Evolutionary conservation across 1,140 invertebrate species (phyloP), one percentile per base, ranked within the genome.

Genomic region (Agrilus planipennis): DNA sequence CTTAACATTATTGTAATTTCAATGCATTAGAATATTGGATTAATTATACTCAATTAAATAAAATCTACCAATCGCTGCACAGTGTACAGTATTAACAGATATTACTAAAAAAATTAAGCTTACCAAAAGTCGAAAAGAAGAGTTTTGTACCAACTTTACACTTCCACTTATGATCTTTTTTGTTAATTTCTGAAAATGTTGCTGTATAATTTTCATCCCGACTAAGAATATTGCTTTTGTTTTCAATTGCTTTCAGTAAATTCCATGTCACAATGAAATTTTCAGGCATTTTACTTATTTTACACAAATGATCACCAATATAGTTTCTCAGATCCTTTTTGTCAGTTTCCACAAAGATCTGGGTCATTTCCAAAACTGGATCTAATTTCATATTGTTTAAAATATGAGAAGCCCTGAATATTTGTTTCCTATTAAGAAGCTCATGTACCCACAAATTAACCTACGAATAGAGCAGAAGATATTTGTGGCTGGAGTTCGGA

Each of bases 351-450:
- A 64, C 47, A 40, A 73, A 76, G 20, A 73, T 55, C 4, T 60
- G 53, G 48, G 67, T 67, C 29, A 79, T 63, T 58, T 76, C 70
- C 29, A 65, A 57, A 25, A 65, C 49, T 25, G 75, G 67, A 53
- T 75, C 65, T 41, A 73, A 62, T 44, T 65, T 64, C 17, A 73
- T 68, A 61, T 78, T 77, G 42, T 64, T 65, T 39, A 79, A 51
- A 46, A 79, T 67, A 58, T 76, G 76, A 10, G 73, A 66, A 19
- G 73, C 75, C 62, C 71, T 69, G 47, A 71, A 73, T 52, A 77
- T 71, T 54, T 77, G 74, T 49, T 68, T 70, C 42, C 74, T 64
- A n/a, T 63, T 55, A 16, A 79, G 49, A 18, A 79, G 56, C 51
- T 77, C 72, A 2, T 66, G 57, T 12, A 75, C 68, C 76, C 76